Conservation (phyloP, 2,113 vertebrate species). For the Anolis sagrei region DNA sequence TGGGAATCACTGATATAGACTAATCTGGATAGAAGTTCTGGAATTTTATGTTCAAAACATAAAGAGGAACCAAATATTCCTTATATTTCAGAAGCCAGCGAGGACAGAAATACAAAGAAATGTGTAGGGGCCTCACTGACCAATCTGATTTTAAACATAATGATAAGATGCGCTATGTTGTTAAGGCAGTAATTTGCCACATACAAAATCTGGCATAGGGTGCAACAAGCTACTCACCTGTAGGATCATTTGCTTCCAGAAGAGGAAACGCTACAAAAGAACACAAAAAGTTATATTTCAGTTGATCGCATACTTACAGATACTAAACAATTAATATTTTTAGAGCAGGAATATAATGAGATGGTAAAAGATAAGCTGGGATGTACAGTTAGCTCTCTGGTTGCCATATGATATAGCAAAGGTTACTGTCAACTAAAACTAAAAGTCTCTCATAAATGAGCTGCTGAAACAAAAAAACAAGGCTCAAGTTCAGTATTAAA, state of each 20-base stretch:
- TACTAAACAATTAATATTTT: background rate
- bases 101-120: background rate
- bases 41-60: too few species aligned
- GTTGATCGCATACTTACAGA: background rate
- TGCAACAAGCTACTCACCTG: conserved; percentile 51
- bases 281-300: background rate
- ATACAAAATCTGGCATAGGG: background rate
- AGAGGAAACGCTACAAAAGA: conserved; percentile 44
- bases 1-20: too few species aligned
- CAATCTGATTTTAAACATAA: background rate
- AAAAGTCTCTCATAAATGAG: too few species aligned
- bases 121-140: background rate
- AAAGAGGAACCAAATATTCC: too few species aligned
- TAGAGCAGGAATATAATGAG: too few species aligned
- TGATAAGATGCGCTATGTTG: background rate
- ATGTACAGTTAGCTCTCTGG: too few species aligned
- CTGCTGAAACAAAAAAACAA: background rate
- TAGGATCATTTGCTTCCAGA: conserved; percentile 45
- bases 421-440: too few species aligned
- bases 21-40: too few species aligned
- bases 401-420: too few species aligned
- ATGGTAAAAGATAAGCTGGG: too few species aligned
- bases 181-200: background rate
- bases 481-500: background rate
- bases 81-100: too few species aligned